Evolutionary conservation across 1,140 invertebrate genomes (phyloP), one percentile per base, ranked within the genome.

Genomic region (Drosophila funebris): DNA sequence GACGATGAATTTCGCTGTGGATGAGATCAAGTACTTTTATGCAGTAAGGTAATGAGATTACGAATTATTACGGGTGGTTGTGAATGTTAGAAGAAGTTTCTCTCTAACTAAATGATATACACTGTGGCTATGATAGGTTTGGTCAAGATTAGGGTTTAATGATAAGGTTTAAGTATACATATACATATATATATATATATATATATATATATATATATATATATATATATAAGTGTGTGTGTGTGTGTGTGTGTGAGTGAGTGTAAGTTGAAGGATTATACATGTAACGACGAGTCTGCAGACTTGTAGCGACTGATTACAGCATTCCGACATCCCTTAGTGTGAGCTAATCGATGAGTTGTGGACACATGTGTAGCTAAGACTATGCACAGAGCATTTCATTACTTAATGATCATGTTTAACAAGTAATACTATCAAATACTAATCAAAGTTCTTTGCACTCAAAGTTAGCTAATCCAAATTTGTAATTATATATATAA

Each of bases 1-100:
- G 46, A 48, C 73, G 20, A 87, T 83, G 81, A 90, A 90, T 91
- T 91, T 91, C 31, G 90, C 90, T 91, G 90, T 87, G 80, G 73
- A 91, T 79, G 87, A 91, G 76, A 91, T 88, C 68, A 90, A 91
- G 90, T 83, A 83, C 87, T 91, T 91, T 91, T 91, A 91, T 91
- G 90, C 90, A 91, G 76, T 91, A 87, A 85, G 82, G 82, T 89
- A 83, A 88, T 88, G 83, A 88, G 83, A 79, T 88, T 87, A 87
- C 68, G 82, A 68, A 64, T 75, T 70, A 54, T 29, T 74, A 44
- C 57, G 67, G 63, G 67, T 64, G 41, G n/a, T 4, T 20, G 20
- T 48, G 41, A 52, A 54, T 56, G 54, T 41, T 57, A 52, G 29
- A 27, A 33, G 27, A 33, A 52, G 13, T 27, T 22, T 44, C 43